phyloP scores from a whole-genome alignment of 2,888 invertebrate genomes.

The Psylliodes chrysocephalus region DNA sequence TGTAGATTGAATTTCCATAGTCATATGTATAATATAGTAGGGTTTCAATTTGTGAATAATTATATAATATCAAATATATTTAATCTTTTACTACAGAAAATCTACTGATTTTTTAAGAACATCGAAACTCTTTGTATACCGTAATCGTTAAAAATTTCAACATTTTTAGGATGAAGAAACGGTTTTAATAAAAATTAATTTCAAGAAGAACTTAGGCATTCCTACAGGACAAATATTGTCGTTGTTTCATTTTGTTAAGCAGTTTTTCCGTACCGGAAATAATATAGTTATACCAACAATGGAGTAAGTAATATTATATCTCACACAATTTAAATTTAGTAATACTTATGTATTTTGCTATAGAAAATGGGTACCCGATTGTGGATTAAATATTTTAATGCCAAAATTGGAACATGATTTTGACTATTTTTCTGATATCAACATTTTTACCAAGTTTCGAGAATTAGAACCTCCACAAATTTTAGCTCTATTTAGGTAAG shows the following conservation, averaged over 20 bases:
- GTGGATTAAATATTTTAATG: slow-evolving; percentile 65
- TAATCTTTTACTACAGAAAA: too few relatives aligned
- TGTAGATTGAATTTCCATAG: too few relatives aligned
- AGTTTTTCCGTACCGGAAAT: slow-evolving; percentile 70
- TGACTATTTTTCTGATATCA: slow-evolving; percentile 67
- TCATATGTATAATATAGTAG: too few relatives aligned
- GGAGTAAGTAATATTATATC: slow-evolving; percentile 70
- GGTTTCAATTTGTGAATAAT: too few relatives aligned
- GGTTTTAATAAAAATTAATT: slow-evolving; percentile 74
- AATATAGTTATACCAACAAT: slow-evolving; percentile 75
- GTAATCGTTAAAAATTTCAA: too few relatives aligned
- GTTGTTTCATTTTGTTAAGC: slow-evolving; percentile 77
- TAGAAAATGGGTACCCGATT: slow-evolving; percentile 79
- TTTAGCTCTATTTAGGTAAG: slow-evolving; percentile 70
- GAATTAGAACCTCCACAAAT: slow-evolving; percentile 74
- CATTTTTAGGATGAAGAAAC: slow-evolving; percentile 67
- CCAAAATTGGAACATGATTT: slow-evolving; percentile 49
- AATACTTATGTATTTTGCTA: background rate
- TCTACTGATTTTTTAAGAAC: too few relatives aligned
- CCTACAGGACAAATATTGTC: slow-evolving; percentile 68
- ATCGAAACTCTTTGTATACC: too few relatives aligned
- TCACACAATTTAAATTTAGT: slow-evolving; percentile 17
- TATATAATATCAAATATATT: too few relatives aligned
- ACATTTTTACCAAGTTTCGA: slow-evolving; percentile 78
- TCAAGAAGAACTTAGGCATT: slow-evolving; percentile 68